These are phyloP conservation scores for Buphagus erythrorhynchus DNA, from an alignment of 2,797 vertebrate genomes.

Conservation along the genomic window DNA sequence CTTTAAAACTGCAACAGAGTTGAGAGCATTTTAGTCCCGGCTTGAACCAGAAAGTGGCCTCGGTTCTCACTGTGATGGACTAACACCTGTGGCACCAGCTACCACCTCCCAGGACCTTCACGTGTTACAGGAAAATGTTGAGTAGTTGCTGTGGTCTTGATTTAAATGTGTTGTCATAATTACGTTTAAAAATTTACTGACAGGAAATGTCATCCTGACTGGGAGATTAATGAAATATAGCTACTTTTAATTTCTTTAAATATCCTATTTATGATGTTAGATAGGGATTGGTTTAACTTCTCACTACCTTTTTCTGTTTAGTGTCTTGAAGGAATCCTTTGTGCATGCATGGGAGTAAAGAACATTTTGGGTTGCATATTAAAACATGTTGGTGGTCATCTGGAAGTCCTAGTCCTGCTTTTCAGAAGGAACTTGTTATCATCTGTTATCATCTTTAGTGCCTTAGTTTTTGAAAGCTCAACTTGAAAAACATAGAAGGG, in stretches of 20 bases:
- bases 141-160: neutral
- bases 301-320: neutral
- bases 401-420: neutral
- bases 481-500: neutral
- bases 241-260: neutral
- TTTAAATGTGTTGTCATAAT: neutral
- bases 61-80: neutral
- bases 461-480: neutral
- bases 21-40: neutral
- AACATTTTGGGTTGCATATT: neutral
- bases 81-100: constrained; percentile 15
- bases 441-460: neutral
- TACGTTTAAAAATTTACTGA: neutral
- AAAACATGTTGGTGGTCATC: neutral
- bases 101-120: neutral
- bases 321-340: neutral
- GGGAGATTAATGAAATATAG: neutral
- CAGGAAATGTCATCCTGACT: neutral
- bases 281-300: neutral
- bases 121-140: neutral
- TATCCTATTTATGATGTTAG: neutral
- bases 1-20: neutral
- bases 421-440: neutral
- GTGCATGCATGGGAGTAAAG: neutral
- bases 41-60: neutral